phyloP scores from a whole-genome alignment of 2,888 invertebrate species.

The Tenthredo livida region DNA sequence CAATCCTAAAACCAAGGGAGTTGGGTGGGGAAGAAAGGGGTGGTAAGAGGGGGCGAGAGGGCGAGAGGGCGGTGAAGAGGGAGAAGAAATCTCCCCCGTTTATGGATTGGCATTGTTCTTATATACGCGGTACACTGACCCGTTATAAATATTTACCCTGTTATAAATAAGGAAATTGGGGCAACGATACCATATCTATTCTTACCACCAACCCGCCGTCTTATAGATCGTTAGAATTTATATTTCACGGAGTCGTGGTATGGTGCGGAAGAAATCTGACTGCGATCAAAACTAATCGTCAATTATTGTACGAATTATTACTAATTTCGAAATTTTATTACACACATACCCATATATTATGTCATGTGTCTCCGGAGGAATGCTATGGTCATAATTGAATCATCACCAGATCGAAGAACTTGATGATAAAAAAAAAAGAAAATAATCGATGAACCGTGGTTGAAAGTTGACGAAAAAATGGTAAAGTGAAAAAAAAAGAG shows the following conservation, averaged over 20 bases:
- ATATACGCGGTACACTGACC: conserved; percentile 37
- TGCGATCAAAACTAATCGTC: not conserved
- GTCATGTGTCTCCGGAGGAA: too few relatives aligned
- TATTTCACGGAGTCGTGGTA: conserved; percentile 12
- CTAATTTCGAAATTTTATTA: not conserved
- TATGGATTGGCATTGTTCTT: conserved; percentile 45
- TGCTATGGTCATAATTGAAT: too few relatives aligned
- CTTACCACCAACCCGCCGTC: conserved; percentile 1
- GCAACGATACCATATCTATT: conserved; percentile 41
- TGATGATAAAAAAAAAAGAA: not conserved
- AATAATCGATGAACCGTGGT: too few relatives aligned
- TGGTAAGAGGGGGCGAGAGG: not conserved
- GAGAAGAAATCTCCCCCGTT: conserved; percentile 33
- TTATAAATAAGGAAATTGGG: conserved; percentile 50
- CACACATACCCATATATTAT: too few relatives aligned
- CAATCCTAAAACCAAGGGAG: conserved; percentile 42
- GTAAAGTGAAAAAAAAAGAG: not conserved
- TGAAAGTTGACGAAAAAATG: too few relatives aligned
- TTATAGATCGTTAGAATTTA: conserved; percentile 19
- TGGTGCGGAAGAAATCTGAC: not conserved
- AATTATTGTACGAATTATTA: not conserved
- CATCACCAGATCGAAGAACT: not conserved
- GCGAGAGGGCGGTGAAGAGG: not conserved
- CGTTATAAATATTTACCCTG: conserved; percentile 50
- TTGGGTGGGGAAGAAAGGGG: not conserved